phyloP scores from a whole-genome alignment of 2,888 invertebrate species.

The Phlogophora meticulosa region DNA sequence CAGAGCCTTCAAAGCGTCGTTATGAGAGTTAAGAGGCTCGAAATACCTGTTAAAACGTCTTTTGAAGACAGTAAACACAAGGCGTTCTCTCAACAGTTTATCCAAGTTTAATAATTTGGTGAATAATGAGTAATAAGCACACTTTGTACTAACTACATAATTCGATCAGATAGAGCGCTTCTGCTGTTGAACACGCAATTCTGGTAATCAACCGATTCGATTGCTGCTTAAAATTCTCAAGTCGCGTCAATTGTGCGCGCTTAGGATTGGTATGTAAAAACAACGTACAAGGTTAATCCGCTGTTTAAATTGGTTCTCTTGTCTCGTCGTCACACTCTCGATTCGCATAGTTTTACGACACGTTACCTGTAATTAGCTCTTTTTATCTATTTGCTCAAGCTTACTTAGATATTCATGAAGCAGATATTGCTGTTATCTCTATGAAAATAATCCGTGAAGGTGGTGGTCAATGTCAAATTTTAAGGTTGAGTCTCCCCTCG shows the following conservation, averaged over 20 bases:
- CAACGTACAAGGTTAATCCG: slow-evolving; percentile 57
- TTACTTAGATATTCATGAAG: slow-evolving; percentile 18
- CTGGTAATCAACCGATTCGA: slow-evolving; percentile 34
- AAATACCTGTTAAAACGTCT: background rate
- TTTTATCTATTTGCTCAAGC: slow-evolving; percentile 19
- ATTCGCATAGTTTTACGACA: slow-evolving; percentile 29
- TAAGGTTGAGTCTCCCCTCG: too few relatives aligned
- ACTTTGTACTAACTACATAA: slow-evolving; percentile 46
- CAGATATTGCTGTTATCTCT: slow-evolving; percentile 16
- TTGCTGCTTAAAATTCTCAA: slow-evolving; percentile 59
- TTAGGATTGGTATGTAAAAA: slow-evolving; percentile 45
- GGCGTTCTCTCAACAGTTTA: slow-evolving; percentile 9
- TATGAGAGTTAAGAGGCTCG: background rate
- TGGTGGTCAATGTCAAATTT: slow-evolving; percentile 25
- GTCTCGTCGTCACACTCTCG: slow-evolving; percentile 37
- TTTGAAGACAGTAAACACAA: slow-evolving; percentile 10
- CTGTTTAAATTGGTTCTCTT: slow-evolving; percentile 42
- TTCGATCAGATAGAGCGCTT: slow-evolving; percentile 44
- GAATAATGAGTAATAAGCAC: slow-evolving; percentile 42
- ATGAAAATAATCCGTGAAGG: slow-evolving; percentile 5
- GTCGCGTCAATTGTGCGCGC: slow-evolving; percentile 42
- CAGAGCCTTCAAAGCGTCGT: slow-evolving; percentile 6
- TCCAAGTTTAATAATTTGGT: slow-evolving; percentile 12
- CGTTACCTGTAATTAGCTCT: slow-evolving; percentile 23
- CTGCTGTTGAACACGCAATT: slow-evolving; percentile 52